These are phyloP conservation scores for Horisme vitalbata DNA, from an alignment of 2,888 invertebrate species.

Conservation along the genomic window DNA sequence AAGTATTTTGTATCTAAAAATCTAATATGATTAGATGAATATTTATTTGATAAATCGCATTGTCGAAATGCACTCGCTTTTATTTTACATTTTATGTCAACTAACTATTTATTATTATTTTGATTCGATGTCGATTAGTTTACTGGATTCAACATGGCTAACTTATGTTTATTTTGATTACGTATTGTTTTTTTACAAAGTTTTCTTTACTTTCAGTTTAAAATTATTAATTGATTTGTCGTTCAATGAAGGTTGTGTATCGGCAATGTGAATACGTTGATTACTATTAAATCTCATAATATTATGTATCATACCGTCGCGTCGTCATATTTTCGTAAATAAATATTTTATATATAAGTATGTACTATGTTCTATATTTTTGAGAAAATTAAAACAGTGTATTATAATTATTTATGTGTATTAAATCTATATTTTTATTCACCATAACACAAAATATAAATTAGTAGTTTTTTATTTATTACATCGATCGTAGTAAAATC, in stretches of 20 bases:
- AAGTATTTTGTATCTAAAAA: constrained; percentile 34
- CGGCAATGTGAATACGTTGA: constrained; percentile 33
- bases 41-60: constrained; percentile 37
- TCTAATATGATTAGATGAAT: constrained; percentile 33
- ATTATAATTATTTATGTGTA: constrained; percentile 21
- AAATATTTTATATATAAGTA: constrained; percentile 29
- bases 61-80: constrained; percentile 41
- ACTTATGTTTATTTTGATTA: background rate
- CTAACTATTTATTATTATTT: background rate
- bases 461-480: constrained; percentile 32
- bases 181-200: background rate
- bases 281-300: constrained; percentile 24
- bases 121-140: background rate
- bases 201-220: background rate
- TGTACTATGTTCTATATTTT: constrained; percentile 28
- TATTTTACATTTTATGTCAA: constrained; percentile 2
- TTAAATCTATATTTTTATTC: constrained; percentile 27
- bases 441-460: constrained; percentile 25
- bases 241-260: constrained; percentile 25
- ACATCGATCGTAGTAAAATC: constrained; percentile 29
- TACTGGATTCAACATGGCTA: background rate
- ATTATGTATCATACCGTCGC: constrained; percentile 27
- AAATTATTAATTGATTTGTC: background rate
- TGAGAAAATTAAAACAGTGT: constrained; percentile 24
- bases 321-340: constrained; percentile 35